These are phyloP conservation scores for Leptoteleia sp. DNA, from an alignment of 1,140 invertebrate species.

Conservation along the genomic window DNA sequence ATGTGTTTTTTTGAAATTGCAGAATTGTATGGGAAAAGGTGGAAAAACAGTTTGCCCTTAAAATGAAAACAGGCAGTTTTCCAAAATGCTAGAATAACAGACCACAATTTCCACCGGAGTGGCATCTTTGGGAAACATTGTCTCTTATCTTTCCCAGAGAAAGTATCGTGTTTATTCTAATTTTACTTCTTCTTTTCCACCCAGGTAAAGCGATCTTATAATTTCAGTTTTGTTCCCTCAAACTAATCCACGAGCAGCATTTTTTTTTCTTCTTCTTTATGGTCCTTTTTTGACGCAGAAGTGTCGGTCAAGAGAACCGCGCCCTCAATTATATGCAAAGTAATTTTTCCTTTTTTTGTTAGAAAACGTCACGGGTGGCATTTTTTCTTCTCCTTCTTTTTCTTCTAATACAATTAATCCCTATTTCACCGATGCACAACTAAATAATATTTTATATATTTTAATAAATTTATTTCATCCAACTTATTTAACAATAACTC, in stretches of 20 bases:
- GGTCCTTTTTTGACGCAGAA: too few species aligned
- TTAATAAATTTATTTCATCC: too few species aligned
- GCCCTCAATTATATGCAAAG: too few species aligned
- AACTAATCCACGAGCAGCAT: constrained; percentile 7
- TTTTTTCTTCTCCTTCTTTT: too few species aligned
- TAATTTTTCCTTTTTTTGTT: too few species aligned
- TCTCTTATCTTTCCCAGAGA: constrained; percentile 38
- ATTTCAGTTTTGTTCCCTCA: constrained; percentile 5
- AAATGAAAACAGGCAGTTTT: constrained; percentile 24
- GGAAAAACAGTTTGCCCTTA: constrained; percentile 44
- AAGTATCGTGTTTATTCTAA: constrained; percentile 8
- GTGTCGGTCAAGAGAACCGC: too few species aligned
- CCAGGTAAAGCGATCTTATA: constrained; percentile 33
- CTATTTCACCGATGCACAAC: too few species aligned
- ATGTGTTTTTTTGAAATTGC: constrained; percentile 36
- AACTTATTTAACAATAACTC: too few species aligned
- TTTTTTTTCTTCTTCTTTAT: too few species aligned
- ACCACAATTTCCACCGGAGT: constrained; percentile 13
- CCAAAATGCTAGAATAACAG: constrained; percentile 31
- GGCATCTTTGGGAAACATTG: constrained; percentile 48
- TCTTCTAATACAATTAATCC: too few species aligned
- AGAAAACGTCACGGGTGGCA: too few species aligned
- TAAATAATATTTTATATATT: too few species aligned
- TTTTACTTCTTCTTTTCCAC: constrained; percentile 19
- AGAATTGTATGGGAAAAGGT: constrained; percentile 15